Conservation (phyloP, 2,113 vertebrate genomes). For the Craseonycteris thonglongyai region DNA sequence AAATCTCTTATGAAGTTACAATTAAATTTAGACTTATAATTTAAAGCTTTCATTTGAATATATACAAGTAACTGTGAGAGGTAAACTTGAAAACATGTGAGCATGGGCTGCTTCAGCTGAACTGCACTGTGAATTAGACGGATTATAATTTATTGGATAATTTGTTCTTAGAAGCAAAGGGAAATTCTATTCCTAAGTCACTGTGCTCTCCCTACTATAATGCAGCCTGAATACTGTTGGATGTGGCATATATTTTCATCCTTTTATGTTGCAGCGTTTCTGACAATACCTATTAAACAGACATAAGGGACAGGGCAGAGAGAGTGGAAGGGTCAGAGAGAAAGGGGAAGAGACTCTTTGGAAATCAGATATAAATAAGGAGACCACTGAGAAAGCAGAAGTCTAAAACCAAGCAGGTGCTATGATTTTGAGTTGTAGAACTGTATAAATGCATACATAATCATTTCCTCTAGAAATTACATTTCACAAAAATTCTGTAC, state of each 20-base stretch:
- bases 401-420: not conserved
- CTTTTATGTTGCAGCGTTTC: not conserved
- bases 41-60: conserved; percentile 41
- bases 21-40: conserved; percentile 22
- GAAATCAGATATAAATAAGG: not conserved
- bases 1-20: conserved; percentile 1
- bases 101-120: not conserved
- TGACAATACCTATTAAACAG: not conserved
- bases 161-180: conserved; percentile 11
- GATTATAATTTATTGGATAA: conserved; percentile 5
- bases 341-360: not conserved
- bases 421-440: not conserved
- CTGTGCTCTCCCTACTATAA: not conserved
- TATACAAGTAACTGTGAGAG: not conserved
- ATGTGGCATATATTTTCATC: not conserved
- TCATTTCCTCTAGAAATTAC: not conserved
- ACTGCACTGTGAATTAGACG: not conserved
- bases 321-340: not conserved
- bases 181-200: not conserved
- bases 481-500: not conserved
- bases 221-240: not conserved
- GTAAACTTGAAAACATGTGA: not conserved
- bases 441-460: not conserved
- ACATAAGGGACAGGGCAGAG: not conserved
- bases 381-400: not conserved